These are phyloP conservation scores for Pogonophryne albipinna DNA, from an alignment of 2,797 vertebrate species.

Conservation along the genomic window DNA sequence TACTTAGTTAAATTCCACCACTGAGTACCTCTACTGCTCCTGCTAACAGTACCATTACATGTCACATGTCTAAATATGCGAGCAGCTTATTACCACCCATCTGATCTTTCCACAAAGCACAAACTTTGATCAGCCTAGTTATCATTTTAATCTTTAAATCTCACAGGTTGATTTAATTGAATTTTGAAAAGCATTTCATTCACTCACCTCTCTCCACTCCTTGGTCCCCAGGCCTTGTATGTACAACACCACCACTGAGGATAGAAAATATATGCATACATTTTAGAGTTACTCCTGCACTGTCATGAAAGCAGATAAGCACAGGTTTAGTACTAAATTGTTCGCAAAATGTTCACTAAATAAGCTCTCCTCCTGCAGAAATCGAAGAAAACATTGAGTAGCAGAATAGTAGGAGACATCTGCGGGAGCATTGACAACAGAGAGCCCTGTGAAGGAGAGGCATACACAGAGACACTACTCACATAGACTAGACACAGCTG, in stretches of 20 bases:
- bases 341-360: not conserved
- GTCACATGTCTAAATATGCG: too few species aligned
- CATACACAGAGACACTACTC: too few species aligned
- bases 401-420: too few species aligned
- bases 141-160: not conserved
- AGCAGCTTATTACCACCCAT: too few species aligned
- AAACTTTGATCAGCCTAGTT: not conserved
- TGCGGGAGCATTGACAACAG: too few species aligned
- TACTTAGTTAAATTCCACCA: too few species aligned
- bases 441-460: too few species aligned
- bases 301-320: not conserved
- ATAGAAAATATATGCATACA: slow-evolving; percentile 21
- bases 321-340: not conserved
- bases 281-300: not conserved
- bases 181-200: slow-evolving; percentile 6
- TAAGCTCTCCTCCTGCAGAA: not conserved
- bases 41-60: too few species aligned
- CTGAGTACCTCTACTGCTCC: too few species aligned
- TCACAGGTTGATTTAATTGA: too few species aligned
- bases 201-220: slow-evolving; percentile 94
- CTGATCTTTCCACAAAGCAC: not conserved
- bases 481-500: too few species aligned
- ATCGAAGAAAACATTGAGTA: too few species aligned
- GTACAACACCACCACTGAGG: slow-evolving; percentile 92
- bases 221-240: slow-evolving; percentile 90